These are phyloP conservation scores for Plecotus auritus DNA, from an alignment of 2,113 vertebrate genomes.

Conservation along the genomic window DNA sequence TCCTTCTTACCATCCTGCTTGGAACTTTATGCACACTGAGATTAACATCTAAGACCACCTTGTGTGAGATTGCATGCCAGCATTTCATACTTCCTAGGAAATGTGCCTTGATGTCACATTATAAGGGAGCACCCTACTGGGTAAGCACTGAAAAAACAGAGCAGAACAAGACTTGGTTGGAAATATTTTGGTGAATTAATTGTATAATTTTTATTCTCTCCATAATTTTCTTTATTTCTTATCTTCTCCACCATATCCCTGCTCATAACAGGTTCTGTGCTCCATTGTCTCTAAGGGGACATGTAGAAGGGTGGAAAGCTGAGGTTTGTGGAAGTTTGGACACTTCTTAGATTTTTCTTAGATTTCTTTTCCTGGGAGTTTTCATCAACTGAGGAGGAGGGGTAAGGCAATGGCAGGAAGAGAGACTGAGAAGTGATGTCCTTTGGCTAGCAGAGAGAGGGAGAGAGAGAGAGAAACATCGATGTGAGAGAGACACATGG, in stretches of 20 bases:
- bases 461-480: no score
- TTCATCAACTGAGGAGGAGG: neutral
- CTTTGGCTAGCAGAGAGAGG: neutral
- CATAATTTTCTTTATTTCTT: neutral
- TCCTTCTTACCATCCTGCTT: neutral
- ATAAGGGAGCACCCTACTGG: neutral
- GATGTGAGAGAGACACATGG: no score
- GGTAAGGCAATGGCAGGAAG: neutral
- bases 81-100: neutral
- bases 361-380: neutral
- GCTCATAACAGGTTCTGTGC: neutral
- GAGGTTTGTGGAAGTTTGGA: neutral
- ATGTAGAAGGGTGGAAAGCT: neutral
- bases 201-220: neutral
- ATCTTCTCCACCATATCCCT: neutral
- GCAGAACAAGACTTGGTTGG: neutral
- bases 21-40: neutral
- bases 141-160: neutral
- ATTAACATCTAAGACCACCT: neutral
- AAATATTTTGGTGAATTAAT: neutral
- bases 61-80: neutral
- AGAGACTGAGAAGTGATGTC: neutral
- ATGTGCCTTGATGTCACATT: neutral
- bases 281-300: neutral
- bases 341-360: neutral